phyloP scores from a whole-genome alignment of 2,888 invertebrate genomes.

The Oasisia sp. region DNA sequence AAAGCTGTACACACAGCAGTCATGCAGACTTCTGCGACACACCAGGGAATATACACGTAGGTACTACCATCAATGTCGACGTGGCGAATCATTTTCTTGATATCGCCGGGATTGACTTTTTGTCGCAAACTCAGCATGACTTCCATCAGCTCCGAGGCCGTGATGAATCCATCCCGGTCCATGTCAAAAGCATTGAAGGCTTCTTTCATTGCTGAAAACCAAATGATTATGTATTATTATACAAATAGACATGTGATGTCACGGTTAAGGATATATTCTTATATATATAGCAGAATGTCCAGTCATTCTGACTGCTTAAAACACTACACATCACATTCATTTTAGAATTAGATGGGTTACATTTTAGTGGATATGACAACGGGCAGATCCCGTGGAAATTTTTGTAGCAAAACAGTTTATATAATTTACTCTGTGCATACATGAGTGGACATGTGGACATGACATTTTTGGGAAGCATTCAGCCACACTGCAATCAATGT shows the following conservation, averaged over 20 bases:
- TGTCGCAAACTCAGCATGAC: constrained; percentile 39
- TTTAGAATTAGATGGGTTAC: too few relatives aligned
- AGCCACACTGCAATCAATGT: too few relatives aligned
- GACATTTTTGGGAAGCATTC: too few relatives aligned
- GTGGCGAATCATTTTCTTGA: constrained; percentile 38
- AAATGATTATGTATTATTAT: not conserved
- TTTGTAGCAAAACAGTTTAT: too few relatives aligned
- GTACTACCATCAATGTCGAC: constrained; percentile 36
- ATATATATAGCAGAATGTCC: not conserved
- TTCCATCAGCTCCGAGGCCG: constrained; percentile 32
- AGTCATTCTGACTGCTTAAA: too few relatives aligned
- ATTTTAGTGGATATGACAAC: too few relatives aligned
- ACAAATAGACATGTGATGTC: not conserved
- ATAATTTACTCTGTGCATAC: too few relatives aligned
- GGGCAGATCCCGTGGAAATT: too few relatives aligned
- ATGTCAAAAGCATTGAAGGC: constrained; percentile 32
- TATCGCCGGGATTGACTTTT: constrained; percentile 28
- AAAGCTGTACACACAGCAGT: not conserved
- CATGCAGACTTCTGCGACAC: not conserved
- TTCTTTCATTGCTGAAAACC: not conserved
- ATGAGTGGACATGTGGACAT: too few relatives aligned
- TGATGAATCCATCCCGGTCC: constrained; percentile 40
- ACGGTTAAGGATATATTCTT: not conserved
- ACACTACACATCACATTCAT: too few relatives aligned
- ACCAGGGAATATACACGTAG: not conserved